Evolutionary conservation across 2,888 invertebrate genomes (phyloP).

Genomic region (Troglohyphantes excavatus): DNA sequence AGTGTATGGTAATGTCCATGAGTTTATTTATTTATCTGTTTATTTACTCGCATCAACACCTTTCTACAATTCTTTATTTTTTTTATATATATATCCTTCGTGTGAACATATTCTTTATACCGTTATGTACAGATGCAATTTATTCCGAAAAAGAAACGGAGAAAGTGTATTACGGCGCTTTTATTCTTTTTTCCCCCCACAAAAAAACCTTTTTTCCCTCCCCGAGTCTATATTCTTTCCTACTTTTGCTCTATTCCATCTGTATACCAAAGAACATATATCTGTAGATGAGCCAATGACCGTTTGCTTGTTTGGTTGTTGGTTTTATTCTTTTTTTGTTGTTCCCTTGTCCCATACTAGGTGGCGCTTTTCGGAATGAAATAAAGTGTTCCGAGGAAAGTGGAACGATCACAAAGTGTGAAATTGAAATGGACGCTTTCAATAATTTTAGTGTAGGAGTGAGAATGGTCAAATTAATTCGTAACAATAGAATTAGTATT

Average conservation of each 20-base stretch:
- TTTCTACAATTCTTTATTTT: conserved; percentile 49
- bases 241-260: conserved; percentile 70
- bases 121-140: conserved; percentile 75
- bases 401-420: conserved; percentile 58
- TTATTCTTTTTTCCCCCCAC: conserved; percentile 8
- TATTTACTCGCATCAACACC: conserved; percentile 77
- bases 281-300: conserved; percentile 72
- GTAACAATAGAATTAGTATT: too few relatives aligned
- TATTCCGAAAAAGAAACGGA: conserved; percentile 71
- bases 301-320: conserved; percentile 43
- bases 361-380: conserved; percentile 58
- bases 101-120: conserved; percentile 75
- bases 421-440: background rate
- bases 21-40: conserved; percentile 77
- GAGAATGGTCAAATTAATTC: too few relatives aligned
- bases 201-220: conserved; percentile 9
- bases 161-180: conserved; percentile 71
- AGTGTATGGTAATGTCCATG: conserved; percentile 76
- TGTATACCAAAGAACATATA: conserved; percentile 48
- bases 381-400: conserved; percentile 19
- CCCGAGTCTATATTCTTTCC: conserved; percentile 23
- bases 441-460: background rate
- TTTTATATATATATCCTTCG: conserved; percentile 33
- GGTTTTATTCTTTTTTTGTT: conserved; percentile 27
- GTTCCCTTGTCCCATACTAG: conserved; percentile 47